Evolutionary conservation across 2,888 invertebrate genomes (phyloP).

Genomic region (Adela reaumurella): DNA sequence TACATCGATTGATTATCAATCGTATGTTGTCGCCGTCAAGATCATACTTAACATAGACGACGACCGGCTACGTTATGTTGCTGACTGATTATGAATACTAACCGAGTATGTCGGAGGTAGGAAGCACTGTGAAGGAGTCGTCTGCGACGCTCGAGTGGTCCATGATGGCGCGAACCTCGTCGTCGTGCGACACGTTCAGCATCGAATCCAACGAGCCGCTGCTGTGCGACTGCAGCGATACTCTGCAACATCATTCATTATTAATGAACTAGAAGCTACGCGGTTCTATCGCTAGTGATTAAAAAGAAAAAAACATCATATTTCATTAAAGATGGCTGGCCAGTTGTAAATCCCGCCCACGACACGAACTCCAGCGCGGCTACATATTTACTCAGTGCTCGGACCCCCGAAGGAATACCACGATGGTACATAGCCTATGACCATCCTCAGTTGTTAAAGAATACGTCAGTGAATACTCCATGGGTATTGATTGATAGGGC

Average conservation of each 20-base stretch:
- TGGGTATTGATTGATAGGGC: too few species aligned
- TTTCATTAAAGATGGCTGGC: too few species aligned
- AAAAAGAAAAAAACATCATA: too few species aligned
- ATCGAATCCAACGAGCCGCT: slow-evolving; percentile 85
- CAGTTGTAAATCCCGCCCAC: too few species aligned
- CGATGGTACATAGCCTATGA: too few species aligned
- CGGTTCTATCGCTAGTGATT: not conserved
- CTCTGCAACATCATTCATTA: slow-evolving; percentile 35
- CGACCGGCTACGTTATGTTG: not conserved
- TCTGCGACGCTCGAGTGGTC: slow-evolving; percentile 35
- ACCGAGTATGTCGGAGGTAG: slow-evolving; percentile 35
- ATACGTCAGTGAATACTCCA: too few species aligned
- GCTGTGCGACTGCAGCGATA: slow-evolving; percentile 74
- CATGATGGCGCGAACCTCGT: slow-evolving; percentile 66
- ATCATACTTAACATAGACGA: too few species aligned
- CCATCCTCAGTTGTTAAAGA: too few species aligned
- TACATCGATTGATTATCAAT: not conserved
- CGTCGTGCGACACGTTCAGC: slow-evolving; percentile 82
- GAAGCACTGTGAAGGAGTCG: slow-evolving; percentile 39
- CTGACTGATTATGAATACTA: slow-evolving; percentile 20
- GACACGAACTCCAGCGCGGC: not conserved
- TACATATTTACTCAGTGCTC: too few species aligned
- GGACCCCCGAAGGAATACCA: too few species aligned
- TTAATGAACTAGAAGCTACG: too few species aligned
- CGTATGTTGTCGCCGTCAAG: too few species aligned